Conservation (phyloP, 2,113 vertebrate species). For the Hipposideros armiger region DNA sequence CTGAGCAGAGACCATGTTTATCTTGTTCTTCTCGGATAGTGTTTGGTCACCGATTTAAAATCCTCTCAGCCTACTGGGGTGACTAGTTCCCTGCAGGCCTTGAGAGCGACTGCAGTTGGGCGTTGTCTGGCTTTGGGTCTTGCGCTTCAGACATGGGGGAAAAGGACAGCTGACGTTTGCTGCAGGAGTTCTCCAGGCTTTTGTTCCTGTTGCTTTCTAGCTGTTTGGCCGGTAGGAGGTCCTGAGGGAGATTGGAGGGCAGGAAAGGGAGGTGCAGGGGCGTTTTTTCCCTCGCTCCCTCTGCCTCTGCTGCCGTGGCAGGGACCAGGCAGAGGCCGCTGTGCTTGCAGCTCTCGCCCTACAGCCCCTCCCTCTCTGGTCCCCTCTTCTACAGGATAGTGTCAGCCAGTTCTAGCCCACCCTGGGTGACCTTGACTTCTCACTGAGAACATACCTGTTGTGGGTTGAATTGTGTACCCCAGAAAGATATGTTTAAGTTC, state of each 20-base stretch:
- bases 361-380: too few relatives aligned
- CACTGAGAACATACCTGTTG: not conserved
- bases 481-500: not conserved
- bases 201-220: not conserved
- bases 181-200: not conserved
- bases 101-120: too few relatives aligned
- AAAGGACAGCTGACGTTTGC: not conserved
- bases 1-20: not conserved
- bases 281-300: not conserved
- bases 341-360: not conserved
- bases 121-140: not conserved
- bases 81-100: not conserved
- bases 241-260: not conserved
- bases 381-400: not conserved
- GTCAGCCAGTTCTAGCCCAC: too few relatives aligned
- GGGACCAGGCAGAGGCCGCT: too few relatives aligned
- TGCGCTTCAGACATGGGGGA: not conserved
- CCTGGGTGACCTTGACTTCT: not conserved
- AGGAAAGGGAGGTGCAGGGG: not conserved
- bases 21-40: not conserved
- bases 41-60: not conserved
- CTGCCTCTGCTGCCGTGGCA: not conserved
- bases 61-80: not conserved
- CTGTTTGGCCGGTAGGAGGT: not conserved
- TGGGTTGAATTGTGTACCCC: too few relatives aligned